phyloP scores from a whole-genome alignment of 1,140 invertebrate species.

The Papilio polytes region DNA sequence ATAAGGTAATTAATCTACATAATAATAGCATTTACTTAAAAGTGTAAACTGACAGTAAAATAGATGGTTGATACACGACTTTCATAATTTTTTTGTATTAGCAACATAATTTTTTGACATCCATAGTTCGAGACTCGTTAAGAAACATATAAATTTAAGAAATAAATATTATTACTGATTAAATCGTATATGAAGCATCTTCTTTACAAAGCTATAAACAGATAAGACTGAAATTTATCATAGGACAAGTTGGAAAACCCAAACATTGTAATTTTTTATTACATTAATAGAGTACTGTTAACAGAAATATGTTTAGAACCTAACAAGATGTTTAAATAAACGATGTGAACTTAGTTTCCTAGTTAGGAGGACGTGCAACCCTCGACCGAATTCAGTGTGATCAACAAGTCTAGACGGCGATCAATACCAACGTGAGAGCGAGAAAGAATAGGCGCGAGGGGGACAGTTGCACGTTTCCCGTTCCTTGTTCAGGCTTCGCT shows the following conservation, averaged over 20 bases:
- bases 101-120: not conserved
- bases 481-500: slow-evolving; percentile 50
- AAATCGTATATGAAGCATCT: too few species aligned
- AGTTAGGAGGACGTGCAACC: slow-evolving; percentile 48
- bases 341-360: slow-evolving; percentile 41
- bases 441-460: slow-evolving; percentile 58
- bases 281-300: not conserved
- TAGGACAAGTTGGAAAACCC: too few species aligned
- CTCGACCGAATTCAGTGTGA: slow-evolving; percentile 63
- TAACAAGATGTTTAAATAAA: slow-evolving; percentile 8
- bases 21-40: not conserved
- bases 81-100: not conserved
- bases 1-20: not conserved
- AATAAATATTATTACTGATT: too few species aligned
- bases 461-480: slow-evolving; percentile 52
- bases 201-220: too few species aligned
- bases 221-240: too few species aligned
- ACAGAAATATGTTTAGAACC: not conserved
- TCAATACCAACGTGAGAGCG: slow-evolving; percentile 72
- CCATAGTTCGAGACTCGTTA: not conserved
- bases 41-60: not conserved
- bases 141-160: not conserved
- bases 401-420: slow-evolving; percentile 82
- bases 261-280: not conserved
- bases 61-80: too few species aligned